These are phyloP conservation scores for Mustelus asterias DNA, from an alignment of 2,113 vertebrate species.

Conservation along the genomic window DNA sequence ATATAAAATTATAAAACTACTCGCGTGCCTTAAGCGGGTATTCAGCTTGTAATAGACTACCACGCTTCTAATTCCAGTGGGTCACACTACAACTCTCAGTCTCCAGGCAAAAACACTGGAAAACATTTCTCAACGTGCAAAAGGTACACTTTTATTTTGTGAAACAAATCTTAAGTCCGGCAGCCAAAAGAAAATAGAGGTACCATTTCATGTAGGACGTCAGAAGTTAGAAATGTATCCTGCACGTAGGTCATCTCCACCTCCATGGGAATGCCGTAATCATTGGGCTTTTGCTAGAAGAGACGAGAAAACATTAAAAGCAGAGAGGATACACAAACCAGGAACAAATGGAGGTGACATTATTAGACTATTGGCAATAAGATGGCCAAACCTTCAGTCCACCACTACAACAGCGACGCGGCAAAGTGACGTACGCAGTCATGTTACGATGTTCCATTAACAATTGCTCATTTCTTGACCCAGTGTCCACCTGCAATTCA, in stretches of 20 bases:
- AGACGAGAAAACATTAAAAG: neutral
- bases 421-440: too few species aligned
- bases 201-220: slow-evolving; percentile 94
- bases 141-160: neutral
- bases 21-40: neutral
- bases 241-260: slow-evolving; percentile 89
- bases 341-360: neutral
- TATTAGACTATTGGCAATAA: neutral
- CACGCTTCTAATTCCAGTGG: neutral
- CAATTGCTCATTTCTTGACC: neutral
- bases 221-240: slow-evolving; percentile 87
- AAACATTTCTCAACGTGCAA: neutral
- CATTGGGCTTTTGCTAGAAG: slow-evolving; percentile 81
- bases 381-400: neutral
- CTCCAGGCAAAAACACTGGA: neutral
- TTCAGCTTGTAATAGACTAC: neutral
- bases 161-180: neutral
- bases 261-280: slow-evolving; percentile 90
- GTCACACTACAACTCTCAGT: neutral
- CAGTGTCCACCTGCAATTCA: neutral
- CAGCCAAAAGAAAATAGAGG: neutral
- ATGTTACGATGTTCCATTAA: neutral
- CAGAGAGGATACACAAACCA: neutral
- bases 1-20: neutral
- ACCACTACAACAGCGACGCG: neutral